phyloP scores from a whole-genome alignment of 2,113 vertebrate genomes.

The Oreotrochilus melanogaster region DNA sequence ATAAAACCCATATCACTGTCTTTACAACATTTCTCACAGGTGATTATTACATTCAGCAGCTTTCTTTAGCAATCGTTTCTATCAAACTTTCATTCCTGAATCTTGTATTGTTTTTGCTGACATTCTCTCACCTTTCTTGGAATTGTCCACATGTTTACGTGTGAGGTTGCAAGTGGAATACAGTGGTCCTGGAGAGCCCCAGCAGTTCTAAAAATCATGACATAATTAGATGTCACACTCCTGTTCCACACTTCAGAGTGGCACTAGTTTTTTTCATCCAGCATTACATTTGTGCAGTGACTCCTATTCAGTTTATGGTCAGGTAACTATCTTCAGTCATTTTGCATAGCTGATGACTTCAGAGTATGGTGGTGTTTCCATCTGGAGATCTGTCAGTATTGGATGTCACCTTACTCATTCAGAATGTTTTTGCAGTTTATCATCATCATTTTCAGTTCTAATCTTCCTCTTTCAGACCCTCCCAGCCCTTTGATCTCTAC shows the following conservation, averaged over 20 bases:
- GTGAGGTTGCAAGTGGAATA: not conserved
- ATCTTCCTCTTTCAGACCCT: not conserved
- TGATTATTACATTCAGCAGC: not conserved
- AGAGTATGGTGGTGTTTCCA: not conserved
- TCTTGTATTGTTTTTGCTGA: not conserved
- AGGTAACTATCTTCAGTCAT: constrained; percentile 1
- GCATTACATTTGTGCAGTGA: not conserved
- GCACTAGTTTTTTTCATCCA: not conserved
- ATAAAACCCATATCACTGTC: not conserved
- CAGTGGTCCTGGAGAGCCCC: not conserved
- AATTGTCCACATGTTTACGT: not conserved
- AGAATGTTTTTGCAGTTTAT: not conserved
- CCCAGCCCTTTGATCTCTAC: not conserved
- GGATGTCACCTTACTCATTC: not conserved
- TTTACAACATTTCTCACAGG: not conserved
- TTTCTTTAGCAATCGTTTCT: not conserved
- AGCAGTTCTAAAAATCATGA: not conserved
- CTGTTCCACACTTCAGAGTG: not conserved
- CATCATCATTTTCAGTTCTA: not conserved
- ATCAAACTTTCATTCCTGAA: not conserved
- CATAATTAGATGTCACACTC: not conserved
- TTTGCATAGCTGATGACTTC: constrained; percentile 7
- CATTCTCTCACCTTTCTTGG: not conserved
- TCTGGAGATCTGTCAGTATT: not conserved
- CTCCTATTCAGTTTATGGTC: not conserved